Evolutionary conservation across 2,113 vertebrate species (phyloP), one percentile per base, ranked within the genome.

Genomic region (Rhombomys opimus): DNA sequence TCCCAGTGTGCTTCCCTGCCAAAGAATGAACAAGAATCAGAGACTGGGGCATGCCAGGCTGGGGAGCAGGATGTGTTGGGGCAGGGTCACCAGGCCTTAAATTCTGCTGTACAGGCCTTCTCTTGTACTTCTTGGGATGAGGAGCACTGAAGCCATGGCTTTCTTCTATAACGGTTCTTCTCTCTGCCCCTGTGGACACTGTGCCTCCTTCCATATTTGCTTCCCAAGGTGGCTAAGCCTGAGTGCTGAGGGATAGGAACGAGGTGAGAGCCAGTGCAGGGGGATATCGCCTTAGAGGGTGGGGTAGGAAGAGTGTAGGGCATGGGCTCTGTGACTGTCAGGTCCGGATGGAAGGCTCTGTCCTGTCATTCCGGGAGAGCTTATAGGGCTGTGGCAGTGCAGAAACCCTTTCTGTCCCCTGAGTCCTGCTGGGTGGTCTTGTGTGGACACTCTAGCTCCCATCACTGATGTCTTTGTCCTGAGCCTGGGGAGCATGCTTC

Each of bases 231-330:
- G 10, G 72, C 0, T 0, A 2, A 8, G 54, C 46, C 77, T 84
- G 23, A 0, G 35, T 4, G 4, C 5, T 0, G 5, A 50, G 11
- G 22, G 6, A 17, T 88, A 38, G 7, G 13, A 25, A 7, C 70
- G 46, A 22, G 7, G 8, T 59, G 7, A 46, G 9, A 4, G 11
- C 2, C 18, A 22, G 20, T 23, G 32, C 7, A 8, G n/a, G 11
- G 25, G 57, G 25, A 38, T 25, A 84, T 84, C 46, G 23, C 87
- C 14, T 46, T 46, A 46, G 46, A 46, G 46, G 46, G 46, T 30
- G 35, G 59, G 57, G 15, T 32, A 35, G 84, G 35, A 85, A 13
- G 57, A 77, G 2, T 46, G 46, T 35, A 65, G n/a, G 22, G 4
- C 27, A 14, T 70, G 0, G 1, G 46, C 30, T 13, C 63, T 23